phyloP scores from a whole-genome alignment of 2,113 vertebrate species.

The Myrmecophaga tridactyla region DNA sequence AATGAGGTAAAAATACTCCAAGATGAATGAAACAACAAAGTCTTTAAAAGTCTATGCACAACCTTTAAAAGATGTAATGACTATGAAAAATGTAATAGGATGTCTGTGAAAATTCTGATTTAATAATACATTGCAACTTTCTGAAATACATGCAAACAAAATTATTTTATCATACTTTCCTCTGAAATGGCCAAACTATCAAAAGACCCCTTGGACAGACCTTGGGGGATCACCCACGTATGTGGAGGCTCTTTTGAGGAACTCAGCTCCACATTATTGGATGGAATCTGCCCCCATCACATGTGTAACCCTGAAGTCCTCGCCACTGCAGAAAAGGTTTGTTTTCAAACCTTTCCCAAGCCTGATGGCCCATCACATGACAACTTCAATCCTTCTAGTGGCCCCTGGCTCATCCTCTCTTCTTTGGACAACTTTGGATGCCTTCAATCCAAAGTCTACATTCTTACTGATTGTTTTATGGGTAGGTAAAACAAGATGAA shows the following conservation, averaged over 20 bases:
- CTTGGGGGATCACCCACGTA: background rate
- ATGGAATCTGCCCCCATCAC: background rate
- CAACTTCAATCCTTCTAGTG: background rate
- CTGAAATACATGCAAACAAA: conserved; percentile 3
- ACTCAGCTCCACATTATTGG: too few species aligned
- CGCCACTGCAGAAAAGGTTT: background rate
- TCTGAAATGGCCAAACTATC: too few species aligned
- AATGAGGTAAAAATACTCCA: background rate
- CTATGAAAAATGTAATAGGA: background rate
- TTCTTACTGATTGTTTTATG: background rate
- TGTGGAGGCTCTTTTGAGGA: background rate
- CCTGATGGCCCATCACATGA: rapidly evolving
- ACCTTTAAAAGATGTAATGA: background rate
- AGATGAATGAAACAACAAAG: background rate
- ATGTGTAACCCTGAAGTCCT: background rate
- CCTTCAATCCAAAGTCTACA: background rate
- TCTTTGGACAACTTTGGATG: background rate
- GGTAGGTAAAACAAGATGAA: conserved; percentile 1
- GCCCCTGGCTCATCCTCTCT: background rate
- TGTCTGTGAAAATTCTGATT: background rate
- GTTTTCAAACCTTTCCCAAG: too few species aligned
- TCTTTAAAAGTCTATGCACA: background rate
- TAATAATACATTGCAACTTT: conserved; percentile 14
- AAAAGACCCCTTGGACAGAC: background rate
- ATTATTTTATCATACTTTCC: background rate